Percentiles rank a stretch among this genome's conserved stretches.
phyloP scores from a whole-genome alignment of 2,113 vertebrate genomes.

The Mesocricetus auratus region DNA sequence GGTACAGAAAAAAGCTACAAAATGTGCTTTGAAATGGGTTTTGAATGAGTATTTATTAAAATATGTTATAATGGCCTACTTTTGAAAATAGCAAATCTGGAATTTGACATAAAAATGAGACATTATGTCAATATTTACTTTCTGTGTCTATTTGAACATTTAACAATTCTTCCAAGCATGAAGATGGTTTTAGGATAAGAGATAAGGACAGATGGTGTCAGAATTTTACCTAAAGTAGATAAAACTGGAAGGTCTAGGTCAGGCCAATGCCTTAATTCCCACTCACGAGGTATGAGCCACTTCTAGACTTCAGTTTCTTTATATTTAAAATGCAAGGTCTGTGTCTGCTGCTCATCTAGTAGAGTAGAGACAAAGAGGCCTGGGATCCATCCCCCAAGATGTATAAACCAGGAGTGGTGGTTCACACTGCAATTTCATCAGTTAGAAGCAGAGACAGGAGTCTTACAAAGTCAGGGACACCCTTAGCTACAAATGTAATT shows the following conservation, averaged over 20 bases:
- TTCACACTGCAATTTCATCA: neutral
- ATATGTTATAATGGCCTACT: neutral
- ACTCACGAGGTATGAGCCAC: neutral
- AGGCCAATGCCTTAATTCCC: neutral
- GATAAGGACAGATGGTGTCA: neutral
- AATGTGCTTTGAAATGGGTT: neutral
- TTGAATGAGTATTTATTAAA: slow-evolving; percentile 47
- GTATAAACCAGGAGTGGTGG: neutral
- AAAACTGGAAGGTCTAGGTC: neutral
- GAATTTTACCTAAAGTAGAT: neutral
- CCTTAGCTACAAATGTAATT: neutral
- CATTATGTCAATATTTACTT: slow-evolving; percentile 1
- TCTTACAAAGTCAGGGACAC: neutral
- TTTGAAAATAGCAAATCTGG: slow-evolving; percentile 17
- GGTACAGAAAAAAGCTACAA: neutral
- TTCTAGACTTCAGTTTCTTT: neutral
- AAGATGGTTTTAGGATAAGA: slow-evolving; percentile 27
- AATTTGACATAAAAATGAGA: slow-evolving; percentile 24
- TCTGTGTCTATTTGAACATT: neutral
- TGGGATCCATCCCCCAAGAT: neutral
- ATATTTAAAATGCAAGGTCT: neutral
- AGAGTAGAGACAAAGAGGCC: neutral
- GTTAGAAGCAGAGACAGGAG: neutral
- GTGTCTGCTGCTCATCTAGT: neutral
- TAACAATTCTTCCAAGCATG: neutral